These are phyloP conservation scores for Pterostichus madidus DNA, from an alignment of 2,888 invertebrate genomes.

Conservation along the genomic window DNA sequence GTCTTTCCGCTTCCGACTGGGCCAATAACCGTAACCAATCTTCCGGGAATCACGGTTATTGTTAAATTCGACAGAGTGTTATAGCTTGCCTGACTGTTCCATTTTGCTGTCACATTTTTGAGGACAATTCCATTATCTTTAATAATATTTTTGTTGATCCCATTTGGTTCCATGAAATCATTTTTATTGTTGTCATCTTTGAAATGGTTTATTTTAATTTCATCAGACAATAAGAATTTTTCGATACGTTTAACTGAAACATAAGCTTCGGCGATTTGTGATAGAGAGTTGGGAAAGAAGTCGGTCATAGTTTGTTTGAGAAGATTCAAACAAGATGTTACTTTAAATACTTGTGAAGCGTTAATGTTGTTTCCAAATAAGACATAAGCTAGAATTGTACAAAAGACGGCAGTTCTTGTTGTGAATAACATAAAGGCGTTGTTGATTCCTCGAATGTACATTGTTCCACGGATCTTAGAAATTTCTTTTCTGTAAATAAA, in stretches of 20 bases:
- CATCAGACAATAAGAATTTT: slow-evolving; percentile 82
- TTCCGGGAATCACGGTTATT: slow-evolving; percentile 76
- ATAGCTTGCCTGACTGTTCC: slow-evolving; percentile 77
- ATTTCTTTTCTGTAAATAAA: slow-evolving; percentile 77
- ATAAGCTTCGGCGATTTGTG: slow-evolving; percentile 81
- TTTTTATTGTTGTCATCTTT: slow-evolving; percentile 17
- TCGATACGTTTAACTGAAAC: slow-evolving; percentile 82
- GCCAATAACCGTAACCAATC: slow-evolving; percentile 83
- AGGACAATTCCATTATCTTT: slow-evolving; percentile 75
- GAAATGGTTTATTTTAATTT: slow-evolving; percentile 75
- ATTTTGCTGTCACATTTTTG: slow-evolving; percentile 78
- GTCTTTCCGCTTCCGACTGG: slow-evolving; percentile 86
- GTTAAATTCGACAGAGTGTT: slow-evolving; percentile 78
- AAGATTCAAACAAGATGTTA: slow-evolving; percentile 87
- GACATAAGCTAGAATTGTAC: slow-evolving; percentile 83
- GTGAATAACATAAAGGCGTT: slow-evolving; percentile 84
- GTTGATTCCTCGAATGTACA: slow-evolving; percentile 80
- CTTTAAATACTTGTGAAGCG: slow-evolving; percentile 86
- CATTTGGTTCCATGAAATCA: slow-evolving; percentile 75
- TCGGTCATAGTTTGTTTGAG: slow-evolving; percentile 86
- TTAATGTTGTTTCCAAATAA: slow-evolving; percentile 82
- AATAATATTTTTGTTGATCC: slow-evolving; percentile 70
- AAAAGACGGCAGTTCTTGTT: slow-evolving; percentile 85
- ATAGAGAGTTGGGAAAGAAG: slow-evolving; percentile 85
- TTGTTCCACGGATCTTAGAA: slow-evolving; percentile 75